These are phyloP conservation scores for Bursaphelenchus okinawaensis DNA, from an alignment of 2,888 invertebrate genomes.

Conservation along the genomic window DNA sequence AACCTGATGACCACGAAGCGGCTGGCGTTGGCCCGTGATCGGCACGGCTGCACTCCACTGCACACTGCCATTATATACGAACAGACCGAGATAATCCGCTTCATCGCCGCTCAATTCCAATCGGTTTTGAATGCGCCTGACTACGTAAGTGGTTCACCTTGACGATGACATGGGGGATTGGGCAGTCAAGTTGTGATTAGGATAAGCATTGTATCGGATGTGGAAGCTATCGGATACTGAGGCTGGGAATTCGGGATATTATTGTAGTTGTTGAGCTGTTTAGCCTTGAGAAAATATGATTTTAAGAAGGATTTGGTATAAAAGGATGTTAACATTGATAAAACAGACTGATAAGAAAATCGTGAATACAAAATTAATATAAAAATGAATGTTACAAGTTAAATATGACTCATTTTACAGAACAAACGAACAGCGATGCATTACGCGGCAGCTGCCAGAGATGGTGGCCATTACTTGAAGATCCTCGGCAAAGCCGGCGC, in stretches of 20 bases:
- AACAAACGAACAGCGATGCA: slow-evolving; percentile 82
- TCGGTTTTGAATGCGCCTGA: slow-evolving; percentile 71
- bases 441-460: slow-evolving; percentile 75
- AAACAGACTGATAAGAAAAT: too few species aligned
- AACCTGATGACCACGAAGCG: slow-evolving; percentile 71
- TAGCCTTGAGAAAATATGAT: too few species aligned
- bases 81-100: slow-evolving; percentile 66
- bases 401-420: too few species aligned
- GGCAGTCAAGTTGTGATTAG: too few species aligned
- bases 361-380: too few species aligned
- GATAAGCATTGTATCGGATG: too few species aligned
- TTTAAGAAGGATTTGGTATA: too few species aligned
- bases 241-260: too few species aligned
- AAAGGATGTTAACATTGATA: neutral
- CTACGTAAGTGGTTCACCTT: slow-evolving; percentile 48
- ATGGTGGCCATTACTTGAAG: slow-evolving; percentile 64
- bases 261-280: too few species aligned
- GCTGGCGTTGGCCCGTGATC: slow-evolving; percentile 77
- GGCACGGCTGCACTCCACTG: slow-evolving; percentile 63
- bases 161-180: too few species aligned
- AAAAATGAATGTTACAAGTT: too few species aligned
- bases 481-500: slow-evolving; percentile 75
- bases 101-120: slow-evolving; percentile 67
- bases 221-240: too few species aligned
- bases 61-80: slow-evolving; percentile 83